Percentiles rank a stretch among this genome's conserved stretches.
Evolutionary conservation across 2,797 vertebrate species (phyloP).

Genomic region (Acanthurus lineatus): DNA sequence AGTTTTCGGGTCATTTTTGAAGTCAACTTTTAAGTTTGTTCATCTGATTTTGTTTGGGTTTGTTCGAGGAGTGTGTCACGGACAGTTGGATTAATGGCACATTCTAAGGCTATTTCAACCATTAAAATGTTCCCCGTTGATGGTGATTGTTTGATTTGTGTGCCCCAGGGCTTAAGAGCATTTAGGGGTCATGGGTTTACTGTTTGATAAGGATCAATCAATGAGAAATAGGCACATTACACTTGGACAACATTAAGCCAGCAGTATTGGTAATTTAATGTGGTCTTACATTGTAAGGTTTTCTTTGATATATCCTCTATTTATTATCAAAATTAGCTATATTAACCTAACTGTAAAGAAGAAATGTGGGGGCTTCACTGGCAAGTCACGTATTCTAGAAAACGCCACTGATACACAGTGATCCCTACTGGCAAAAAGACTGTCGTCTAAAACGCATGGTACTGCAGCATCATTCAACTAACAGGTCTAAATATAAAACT

Average conservation of each 20-base stretch:
- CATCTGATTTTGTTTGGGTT: too few species aligned
- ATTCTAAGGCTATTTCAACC: background rate
- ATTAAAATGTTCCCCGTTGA: too few species aligned
- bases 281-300: background rate
- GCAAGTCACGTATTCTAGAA: slow-evolving; percentile 7
- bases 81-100: too few species aligned
- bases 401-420: background rate
- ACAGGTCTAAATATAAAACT: slow-evolving; percentile 49
- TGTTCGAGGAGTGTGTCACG: too few species aligned
- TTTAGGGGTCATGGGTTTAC: background rate
- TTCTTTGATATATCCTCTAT: background rate
- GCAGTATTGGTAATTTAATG: slow-evolving; percentile 2
- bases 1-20: too few species aligned
- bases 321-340: background rate
- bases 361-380: background rate
- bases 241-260: background rate
- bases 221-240: background rate
- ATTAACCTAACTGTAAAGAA: background rate
- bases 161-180: background rate
- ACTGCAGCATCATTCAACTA: slow-evolving; percentile 46
- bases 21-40: too few species aligned
- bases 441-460: background rate
- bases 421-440: background rate
- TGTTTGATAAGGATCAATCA: background rate
- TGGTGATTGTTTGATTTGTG: too few species aligned